Evolutionary conservation across 2,888 invertebrate species (phyloP).

Genomic region (Calameuta idolon): DNA sequence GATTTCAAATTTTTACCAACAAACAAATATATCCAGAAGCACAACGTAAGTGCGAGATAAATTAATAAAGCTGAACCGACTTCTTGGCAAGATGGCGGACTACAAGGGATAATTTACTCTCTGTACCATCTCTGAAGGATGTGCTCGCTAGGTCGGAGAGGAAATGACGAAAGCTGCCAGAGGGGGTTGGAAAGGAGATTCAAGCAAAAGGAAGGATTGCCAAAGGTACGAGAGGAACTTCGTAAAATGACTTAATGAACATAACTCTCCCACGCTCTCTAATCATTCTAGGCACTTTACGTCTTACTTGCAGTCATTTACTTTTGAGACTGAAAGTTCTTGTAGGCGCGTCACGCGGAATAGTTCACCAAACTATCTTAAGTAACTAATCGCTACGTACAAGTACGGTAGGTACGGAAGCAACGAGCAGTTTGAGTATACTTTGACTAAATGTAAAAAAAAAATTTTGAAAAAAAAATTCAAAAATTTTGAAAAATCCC

Average conservation of each 20-base stretch:
- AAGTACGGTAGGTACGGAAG: not conserved
- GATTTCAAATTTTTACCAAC: not conserved
- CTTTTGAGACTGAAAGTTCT: conserved; percentile 39
- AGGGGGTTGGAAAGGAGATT: not conserved
- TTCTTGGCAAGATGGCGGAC: conserved; percentile 39
- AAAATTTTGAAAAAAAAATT: not conserved
- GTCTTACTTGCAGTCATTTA: conserved; percentile 49
- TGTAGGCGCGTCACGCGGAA: not conserved
- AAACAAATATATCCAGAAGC: not conserved
- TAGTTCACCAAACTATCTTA: not conserved
- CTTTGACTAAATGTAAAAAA: not conserved
- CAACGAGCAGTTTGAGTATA: too few species aligned
- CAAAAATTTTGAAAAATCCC: too few species aligned
- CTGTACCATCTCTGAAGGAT: conserved; percentile 24
- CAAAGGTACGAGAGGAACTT: conserved; percentile 38
- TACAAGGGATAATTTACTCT: conserved; percentile 43
- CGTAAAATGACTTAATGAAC: conserved; percentile 51
- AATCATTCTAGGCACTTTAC: conserved; percentile 49
- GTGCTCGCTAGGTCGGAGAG: conserved; percentile 24
- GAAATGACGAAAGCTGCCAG: conserved; percentile 16
- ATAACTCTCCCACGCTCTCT: conserved; percentile 46
- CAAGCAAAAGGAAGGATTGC: not conserved
- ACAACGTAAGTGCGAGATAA: not conserved
- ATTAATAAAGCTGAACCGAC: conserved; percentile 35
- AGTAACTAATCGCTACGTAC: not conserved